phyloP scores from a whole-genome alignment of 2,888 invertebrate species.

The Sinotaia quadrata region DNA sequence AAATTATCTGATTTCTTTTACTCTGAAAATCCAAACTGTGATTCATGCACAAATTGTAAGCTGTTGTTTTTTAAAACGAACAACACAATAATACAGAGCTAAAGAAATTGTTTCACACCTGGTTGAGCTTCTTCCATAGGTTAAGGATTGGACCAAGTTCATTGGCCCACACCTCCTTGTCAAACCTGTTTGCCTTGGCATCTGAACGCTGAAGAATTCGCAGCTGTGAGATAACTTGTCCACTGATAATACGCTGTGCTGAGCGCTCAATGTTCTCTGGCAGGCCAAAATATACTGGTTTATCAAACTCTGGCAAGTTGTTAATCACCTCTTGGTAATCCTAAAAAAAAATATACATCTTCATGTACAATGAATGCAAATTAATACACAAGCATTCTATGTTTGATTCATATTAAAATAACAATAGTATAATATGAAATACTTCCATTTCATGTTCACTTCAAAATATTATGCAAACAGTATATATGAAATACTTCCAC shows the following conservation, averaged over 20 bases:
- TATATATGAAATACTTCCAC: too few species aligned
- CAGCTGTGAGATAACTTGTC: constrained; percentile 78
- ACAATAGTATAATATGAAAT: background rate
- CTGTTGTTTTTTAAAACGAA: too few species aligned
- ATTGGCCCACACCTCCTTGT: constrained; percentile 77
- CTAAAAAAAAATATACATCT: too few species aligned
- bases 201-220: constrained; percentile 74
- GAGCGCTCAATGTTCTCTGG: constrained; percentile 90
- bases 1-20: too few species aligned
- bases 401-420: background rate
- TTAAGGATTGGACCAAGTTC: constrained; percentile 81
- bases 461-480: too few species aligned
- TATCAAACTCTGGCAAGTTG: constrained; percentile 81
- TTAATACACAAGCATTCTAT: background rate
- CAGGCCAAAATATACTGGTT: constrained; percentile 84
- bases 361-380: constrained; percentile 1
- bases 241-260: constrained; percentile 82
- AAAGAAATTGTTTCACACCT: constrained; percentile 58
- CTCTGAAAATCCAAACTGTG: too few species aligned
- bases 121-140: constrained; percentile 85
- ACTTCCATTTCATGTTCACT: too few species aligned
- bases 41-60: too few species aligned
- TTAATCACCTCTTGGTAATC: constrained; percentile 80
- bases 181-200: constrained; percentile 73
- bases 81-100: too few species aligned